Percentiles rank a stretch among this genome's conserved stretches.
Conservation (phyloP, 2,113 vertebrate genomes). For the Falco punctatus region DNA sequence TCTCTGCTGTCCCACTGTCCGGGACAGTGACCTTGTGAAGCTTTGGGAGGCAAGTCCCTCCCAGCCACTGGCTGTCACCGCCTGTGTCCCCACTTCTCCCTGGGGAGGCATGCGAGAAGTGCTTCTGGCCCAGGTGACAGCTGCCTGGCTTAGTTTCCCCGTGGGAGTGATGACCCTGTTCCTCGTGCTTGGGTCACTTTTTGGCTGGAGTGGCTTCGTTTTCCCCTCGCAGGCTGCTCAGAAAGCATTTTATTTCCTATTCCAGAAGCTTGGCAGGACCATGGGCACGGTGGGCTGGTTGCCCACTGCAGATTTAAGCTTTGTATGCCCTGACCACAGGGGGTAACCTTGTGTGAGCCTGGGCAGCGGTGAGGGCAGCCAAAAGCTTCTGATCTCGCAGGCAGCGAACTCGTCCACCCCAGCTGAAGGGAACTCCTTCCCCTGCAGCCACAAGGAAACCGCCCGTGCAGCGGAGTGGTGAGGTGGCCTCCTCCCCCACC, state of each 20-base stretch:
- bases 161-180: fast-evolving
- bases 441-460: constrained; percentile 48
- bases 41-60: not conserved
- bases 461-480: not conserved
- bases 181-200: not conserved
- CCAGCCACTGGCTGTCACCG: not conserved
- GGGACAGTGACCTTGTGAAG: not conserved
- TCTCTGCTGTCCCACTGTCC: not conserved
- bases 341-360: not conserved
- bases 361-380: not conserved
- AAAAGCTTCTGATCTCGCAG: not conserved
- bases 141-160: not conserved
- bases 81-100: not conserved
- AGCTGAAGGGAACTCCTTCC: constrained; percentile 50
- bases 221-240: not conserved
- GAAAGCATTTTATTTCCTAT: not conserved
- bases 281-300: not conserved
- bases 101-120: not conserved
- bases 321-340: not conserved
- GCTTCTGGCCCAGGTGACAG: not conserved
- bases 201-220: not conserved
- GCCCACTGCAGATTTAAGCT: not conserved
- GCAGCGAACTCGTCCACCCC: not conserved
- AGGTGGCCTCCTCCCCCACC: not conserved
- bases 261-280: not conserved